Percentiles rank a stretch among this genome's conserved stretches.
phyloP scores from a whole-genome alignment of 2,888 invertebrate species.

The Lepas anatifera region DNA sequence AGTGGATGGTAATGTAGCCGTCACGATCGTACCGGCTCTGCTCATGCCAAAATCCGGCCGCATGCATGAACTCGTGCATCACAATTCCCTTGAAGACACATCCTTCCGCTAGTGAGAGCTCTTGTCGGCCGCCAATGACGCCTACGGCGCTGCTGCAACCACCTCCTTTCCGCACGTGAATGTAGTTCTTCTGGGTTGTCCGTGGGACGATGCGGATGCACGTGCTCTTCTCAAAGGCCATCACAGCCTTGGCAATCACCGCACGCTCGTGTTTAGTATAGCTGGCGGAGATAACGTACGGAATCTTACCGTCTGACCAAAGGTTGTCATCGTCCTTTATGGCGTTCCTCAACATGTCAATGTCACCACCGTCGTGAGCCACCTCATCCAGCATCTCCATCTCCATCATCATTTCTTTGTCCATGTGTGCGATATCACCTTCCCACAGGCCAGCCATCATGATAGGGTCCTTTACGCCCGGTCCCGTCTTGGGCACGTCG shows the following conservation, averaged over 20 bases:
- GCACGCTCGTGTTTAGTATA: constrained; percentile 18
- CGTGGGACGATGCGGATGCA: constrained; percentile 31
- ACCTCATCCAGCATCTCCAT: background rate
- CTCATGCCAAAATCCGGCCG: constrained; percentile 40
- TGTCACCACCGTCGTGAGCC: background rate
- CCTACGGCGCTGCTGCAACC: constrained; percentile 40
- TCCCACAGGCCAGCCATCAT: constrained; percentile 28
- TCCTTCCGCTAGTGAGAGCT: constrained; percentile 33
- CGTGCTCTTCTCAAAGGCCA: constrained; percentile 19
- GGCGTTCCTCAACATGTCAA: background rate
- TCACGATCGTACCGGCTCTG: constrained; percentile 39
- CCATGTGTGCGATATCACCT: constrained; percentile 27
- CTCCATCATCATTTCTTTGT: background rate
- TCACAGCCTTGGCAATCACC: constrained; percentile 22
- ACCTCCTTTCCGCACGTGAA: constrained; percentile 25
- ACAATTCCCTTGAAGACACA: constrained; percentile 35
- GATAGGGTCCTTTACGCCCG: constrained; percentile 25
- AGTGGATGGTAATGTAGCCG: constrained; percentile 33
- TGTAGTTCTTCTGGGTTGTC: constrained; percentile 28
- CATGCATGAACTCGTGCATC: constrained; percentile 40
- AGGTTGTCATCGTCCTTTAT: background rate
- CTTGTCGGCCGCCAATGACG: constrained; percentile 37
- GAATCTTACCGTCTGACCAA: constrained; percentile 25
- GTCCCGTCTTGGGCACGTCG: background rate
- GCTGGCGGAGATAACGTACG: constrained; percentile 25